Evolutionary conservation across 2,797 vertebrate genomes (phyloP), one percentile per base, ranked within the genome.

Genomic region (Brachyalestes nurse): DNA sequence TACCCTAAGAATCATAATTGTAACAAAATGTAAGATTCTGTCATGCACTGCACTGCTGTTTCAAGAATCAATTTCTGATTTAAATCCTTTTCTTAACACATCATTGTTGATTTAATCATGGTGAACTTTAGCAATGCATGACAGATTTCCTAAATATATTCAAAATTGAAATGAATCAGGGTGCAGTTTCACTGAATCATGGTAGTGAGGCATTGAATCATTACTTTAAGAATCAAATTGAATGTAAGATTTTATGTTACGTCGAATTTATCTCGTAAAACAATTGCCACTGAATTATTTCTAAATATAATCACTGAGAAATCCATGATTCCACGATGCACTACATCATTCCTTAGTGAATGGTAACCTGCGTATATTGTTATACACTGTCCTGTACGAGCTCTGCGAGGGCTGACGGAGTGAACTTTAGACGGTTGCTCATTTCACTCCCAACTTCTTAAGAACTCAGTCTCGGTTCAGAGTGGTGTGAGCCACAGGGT

Each of bases 381-480:
- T 4, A 34, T 34, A 34, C 0, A 34, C 34, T 34, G 34, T 34
- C 34, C 34, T 34, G 2, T 34, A 34, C 34, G 4, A 34, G 34
- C 34, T 34, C 34, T 34, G 34, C 34, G 34, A 34, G 34, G 34
- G 61, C 8, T 7, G 61, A 64, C 61, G 38, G 60, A 14, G 16
- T 49, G 58, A n/a, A 12, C 9, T 19, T 66, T 23, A 66, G 40
- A 67, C 65, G 9, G 38, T 67, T 45, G 38, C 25, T 67, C 51
- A 10, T 45, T 60, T 28, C 65, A 2, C 40, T 60, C 55, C 38
- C 14, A 19, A 57, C 70, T 79, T 75, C 40, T 75, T 55, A 69
- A 80, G 79, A 57, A 57, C 23, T 14, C 47, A 10, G 70, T 58
- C 47, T 58, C 5, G 2, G 42, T 60, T 67, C 3, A 42, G 40